Base-by-base conservation (phyloP, 2,113 vertebrate genomes). In the Hirundichthys speculiger region DNA sequence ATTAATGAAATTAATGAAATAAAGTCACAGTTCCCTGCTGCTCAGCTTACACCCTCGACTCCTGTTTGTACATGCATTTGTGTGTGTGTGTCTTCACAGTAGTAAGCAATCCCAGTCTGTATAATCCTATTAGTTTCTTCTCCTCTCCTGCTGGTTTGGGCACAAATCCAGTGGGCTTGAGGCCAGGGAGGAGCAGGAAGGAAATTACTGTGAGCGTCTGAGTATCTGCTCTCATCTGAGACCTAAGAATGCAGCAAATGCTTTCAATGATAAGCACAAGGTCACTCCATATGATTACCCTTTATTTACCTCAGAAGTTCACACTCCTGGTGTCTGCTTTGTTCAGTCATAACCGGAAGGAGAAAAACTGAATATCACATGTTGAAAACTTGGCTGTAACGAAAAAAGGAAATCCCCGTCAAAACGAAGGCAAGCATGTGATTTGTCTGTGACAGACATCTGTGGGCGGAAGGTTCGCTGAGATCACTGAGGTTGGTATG, bases 151-250 rank as follows among this genome's bases (percentile, higher is more conserved):
- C 49, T 55, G 27, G 43, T 63, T 75, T 77, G 24, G 3, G 45
- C 57, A 60, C 51, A 57, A 27, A 61, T 73, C 64, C 62, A 59
- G 45, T 27, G 70, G 54, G 63, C 74, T 69, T 0, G 4, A 48
- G 65, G 80, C 72, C 69, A 77, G 77, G 81, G 84, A 82, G 82
- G 83, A 71, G 70, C 82, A 76, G 77, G 67, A 82, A 84, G 63
- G 72, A 78, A 25, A 47, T 20, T 24, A 68, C 48, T 47, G 67
- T 59, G 59, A 82, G 61, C 46, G 75, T 83, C 82, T 78, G 66
- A 67, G 40, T 76, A 67, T 77, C 51, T 75, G 42, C 47, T 63
- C 69, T 53, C 60, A 62, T 71, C 64, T 73, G 19, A 52, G 39
- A 60, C 54, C 25, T 12, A 42, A 66, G 68, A 86, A 84, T 77